Conservation (phyloP, 2,113 vertebrate species). For the Hirundichthys speculiger region DNA sequence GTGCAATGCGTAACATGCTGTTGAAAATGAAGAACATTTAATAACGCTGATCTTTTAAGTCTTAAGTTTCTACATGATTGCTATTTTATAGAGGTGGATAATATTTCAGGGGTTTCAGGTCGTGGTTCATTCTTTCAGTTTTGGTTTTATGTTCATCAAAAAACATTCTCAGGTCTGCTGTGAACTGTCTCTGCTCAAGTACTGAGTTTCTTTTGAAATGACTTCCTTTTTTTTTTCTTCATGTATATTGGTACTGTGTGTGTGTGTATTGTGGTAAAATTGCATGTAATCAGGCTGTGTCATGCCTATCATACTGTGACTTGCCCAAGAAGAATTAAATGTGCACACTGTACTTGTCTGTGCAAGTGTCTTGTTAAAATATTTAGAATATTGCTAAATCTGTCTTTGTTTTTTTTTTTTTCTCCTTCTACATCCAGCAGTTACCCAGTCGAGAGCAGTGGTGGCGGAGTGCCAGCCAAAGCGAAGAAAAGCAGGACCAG, state of each 20-base stretch:
- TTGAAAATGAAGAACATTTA: background rate
- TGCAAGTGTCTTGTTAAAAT: background rate
- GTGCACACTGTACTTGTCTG: background rate
- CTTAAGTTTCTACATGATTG: no score
- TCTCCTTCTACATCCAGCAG: constrained; percentile 37
- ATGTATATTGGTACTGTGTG: background rate
- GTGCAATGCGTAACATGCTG: no score
- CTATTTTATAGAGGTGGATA: no score
- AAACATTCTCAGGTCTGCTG: background rate
- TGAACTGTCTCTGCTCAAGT: background rate
- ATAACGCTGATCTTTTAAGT: no score
- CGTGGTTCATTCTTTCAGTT: background rate
- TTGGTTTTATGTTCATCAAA: background rate
- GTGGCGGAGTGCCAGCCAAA: constrained; percentile 68
- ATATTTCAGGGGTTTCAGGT: background rate
- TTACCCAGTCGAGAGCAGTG: constrained; percentile 75
- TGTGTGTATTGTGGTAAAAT: background rate
- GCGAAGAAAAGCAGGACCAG: constrained; percentile 70
- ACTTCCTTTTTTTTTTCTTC: background rate
- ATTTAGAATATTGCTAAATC: background rate
- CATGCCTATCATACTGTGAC: background rate
- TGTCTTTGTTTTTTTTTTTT: background rate
- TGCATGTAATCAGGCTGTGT: background rate
- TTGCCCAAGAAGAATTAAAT: background rate
- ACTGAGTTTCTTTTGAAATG: background rate